phyloP scores from a whole-genome alignment of 2,113 vertebrate species.

The Speoplatyrhinus poulsoni region DNA sequence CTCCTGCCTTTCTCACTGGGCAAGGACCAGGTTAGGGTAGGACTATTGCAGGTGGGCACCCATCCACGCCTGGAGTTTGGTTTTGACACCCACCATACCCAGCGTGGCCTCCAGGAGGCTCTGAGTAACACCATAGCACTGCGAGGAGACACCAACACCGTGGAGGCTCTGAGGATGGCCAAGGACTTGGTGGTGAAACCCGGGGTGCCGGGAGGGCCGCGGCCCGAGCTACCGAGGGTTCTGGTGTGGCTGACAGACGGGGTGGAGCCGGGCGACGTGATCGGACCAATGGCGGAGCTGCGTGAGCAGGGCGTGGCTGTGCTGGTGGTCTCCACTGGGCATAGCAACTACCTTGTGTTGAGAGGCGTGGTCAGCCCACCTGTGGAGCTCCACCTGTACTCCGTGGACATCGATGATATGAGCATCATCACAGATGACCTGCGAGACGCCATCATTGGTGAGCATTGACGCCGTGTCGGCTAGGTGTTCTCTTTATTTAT shows the following conservation, averaged over 20 bases:
- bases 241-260: conserved; percentile 96
- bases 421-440: conserved; percentile 86
- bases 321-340: conserved; percentile 90
- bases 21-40: conserved; percentile 81
- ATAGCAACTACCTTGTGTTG: conserved; percentile 84
- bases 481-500: background rate
- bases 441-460: conserved; percentile 84
- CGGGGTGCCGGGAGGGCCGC: conserved; percentile 60
- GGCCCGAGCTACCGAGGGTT: conserved; percentile 84
- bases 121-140: conserved; percentile 76
- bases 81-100: conserved; percentile 70
- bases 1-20: conserved; percentile 83
- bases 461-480: conserved; percentile 8
- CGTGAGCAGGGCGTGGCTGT: conserved; percentile 84
- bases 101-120: conserved; percentile 70
- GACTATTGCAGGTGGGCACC: conserved; percentile 91
- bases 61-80: conserved; percentile 85
- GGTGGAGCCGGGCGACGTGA: conserved; percentile 85
- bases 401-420: conserved; percentile 93
- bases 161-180: conserved; percentile 80
- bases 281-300: conserved; percentile 81
- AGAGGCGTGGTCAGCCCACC: conserved; percentile 83
- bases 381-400: conserved; percentile 81
- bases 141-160: conserved; percentile 93
- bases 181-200: conserved; percentile 72